Percentiles rank a stretch among this genome's conserved stretches.
phyloP scores from a whole-genome alignment of 2,113 vertebrate genomes.

The Sarotherodon lohbergeri region DNA sequence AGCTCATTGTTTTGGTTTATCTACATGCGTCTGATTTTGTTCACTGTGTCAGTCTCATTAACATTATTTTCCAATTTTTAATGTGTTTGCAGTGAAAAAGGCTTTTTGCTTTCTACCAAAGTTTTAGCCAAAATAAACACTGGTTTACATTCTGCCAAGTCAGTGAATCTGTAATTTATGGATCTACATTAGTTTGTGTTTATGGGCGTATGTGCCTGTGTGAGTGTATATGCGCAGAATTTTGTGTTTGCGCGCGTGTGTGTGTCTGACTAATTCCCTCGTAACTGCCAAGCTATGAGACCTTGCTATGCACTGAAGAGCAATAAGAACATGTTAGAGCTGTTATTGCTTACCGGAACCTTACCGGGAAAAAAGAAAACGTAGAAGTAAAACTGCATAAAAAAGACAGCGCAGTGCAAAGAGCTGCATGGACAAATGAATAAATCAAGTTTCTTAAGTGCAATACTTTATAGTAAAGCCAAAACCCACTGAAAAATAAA shows the following conservation, averaged over 20 bases:
- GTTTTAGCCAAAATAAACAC: not conserved
- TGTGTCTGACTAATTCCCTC: not conserved
- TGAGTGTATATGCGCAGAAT: not conserved
- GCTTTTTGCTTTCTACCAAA: not conserved
- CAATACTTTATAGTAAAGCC: not conserved
- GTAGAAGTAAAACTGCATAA: not conserved
- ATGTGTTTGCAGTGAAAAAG: not conserved
- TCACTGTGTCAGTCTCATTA: not conserved
- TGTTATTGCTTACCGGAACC: conserved; percentile 31
- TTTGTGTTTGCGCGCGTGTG: not conserved
- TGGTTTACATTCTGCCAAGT: not conserved
- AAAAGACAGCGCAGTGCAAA: not conserved
- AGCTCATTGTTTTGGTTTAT: not conserved
- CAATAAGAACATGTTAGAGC: conserved; percentile 15
- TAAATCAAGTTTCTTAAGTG: conserved; percentile 26
- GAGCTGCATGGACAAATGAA: conserved; percentile 4
- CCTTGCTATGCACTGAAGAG: conserved; percentile 1
- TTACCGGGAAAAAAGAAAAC: not conserved
- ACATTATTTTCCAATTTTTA: not conserved
- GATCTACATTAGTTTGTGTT: not conserved
- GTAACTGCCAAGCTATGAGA: conserved; percentile 1
- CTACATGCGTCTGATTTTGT: not conserved
- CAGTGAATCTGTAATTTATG: not conserved
- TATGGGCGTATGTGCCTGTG: not conserved
- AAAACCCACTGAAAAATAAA: not conserved